Evolutionary conservation across 2,113 vertebrate genomes (phyloP).

Genomic region (Myotis davidii): DNA sequence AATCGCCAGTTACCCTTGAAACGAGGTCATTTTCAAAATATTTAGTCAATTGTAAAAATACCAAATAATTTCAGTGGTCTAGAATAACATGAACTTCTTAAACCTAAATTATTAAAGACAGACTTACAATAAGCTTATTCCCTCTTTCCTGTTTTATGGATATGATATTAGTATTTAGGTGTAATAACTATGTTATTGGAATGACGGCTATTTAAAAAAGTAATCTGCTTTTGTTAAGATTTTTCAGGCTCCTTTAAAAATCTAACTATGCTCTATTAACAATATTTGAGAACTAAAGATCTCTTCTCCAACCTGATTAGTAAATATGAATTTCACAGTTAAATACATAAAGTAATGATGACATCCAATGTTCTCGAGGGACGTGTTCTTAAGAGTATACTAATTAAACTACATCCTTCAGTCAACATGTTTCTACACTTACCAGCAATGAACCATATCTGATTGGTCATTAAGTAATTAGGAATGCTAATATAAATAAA

Average conservation of each 20-base stretch:
- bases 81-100: constrained; percentile 63
- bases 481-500: constrained; percentile 98
- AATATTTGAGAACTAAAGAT: constrained; percentile 56
- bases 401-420: constrained; percentile 96
- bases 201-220: constrained; percentile 66
- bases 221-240: constrained; percentile 74
- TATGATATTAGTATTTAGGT: constrained; percentile 67
- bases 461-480: constrained; percentile 99
- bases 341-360: constrained; percentile 93
- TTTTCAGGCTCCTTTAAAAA: constrained; percentile 77
- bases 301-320: constrained; percentile 80
- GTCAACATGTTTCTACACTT: constrained; percentile 93
- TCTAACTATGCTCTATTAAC: constrained; percentile 76
- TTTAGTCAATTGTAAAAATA: constrained; percentile 82
- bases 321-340: constrained; percentile 91
- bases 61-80: constrained; percentile 79
- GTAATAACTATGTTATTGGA: constrained; percentile 63
- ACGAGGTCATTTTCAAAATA: constrained; percentile 83
- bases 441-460: constrained; percentile 96
- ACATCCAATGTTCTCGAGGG: constrained; percentile 89
- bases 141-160: constrained; percentile 75
- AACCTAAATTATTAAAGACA: constrained; percentile 76
- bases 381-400: constrained; percentile 92
- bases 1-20: constrained; percentile 74
- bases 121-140: constrained; percentile 79